phyloP scores from a whole-genome alignment of 1,140 invertebrate species.

The Euschistus heros region DNA sequence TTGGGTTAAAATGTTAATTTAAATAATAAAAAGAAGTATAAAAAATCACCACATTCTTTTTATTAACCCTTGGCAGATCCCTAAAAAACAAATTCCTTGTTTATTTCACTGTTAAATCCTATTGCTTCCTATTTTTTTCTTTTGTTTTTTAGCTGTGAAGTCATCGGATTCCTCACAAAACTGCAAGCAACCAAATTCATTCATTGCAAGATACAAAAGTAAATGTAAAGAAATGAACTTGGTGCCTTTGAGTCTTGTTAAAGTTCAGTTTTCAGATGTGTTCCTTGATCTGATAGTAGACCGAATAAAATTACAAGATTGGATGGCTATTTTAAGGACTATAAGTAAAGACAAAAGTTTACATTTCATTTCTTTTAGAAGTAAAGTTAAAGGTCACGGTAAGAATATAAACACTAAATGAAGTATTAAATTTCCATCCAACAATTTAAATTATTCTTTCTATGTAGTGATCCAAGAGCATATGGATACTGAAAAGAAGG shows the following conservation, averaged over 20 bases:
- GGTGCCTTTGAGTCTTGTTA: constrained; percentile 20
- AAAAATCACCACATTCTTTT: no score
- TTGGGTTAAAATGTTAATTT: no score
- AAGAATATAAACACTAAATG: background rate
- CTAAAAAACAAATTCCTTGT: no score
- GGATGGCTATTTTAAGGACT: constrained; percentile 54
- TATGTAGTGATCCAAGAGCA: constrained; percentile 30
- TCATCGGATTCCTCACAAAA: no score
- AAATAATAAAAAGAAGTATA: no score
- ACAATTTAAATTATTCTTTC: background rate
- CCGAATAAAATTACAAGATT: constrained; percentile 54
- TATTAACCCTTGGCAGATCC: no score
- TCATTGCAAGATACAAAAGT: constrained; percentile 8
- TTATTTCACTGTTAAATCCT: no score
- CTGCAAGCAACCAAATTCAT: background rate
- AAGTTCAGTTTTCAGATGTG: constrained; percentile 13
- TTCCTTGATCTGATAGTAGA: constrained; percentile 35
- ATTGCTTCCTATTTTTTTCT: no score
- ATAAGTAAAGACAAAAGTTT: constrained; percentile 50
- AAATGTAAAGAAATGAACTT: constrained; percentile 10
- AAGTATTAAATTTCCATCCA: background rate
- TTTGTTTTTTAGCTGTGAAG: no score
- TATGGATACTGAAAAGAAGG: constrained; percentile 30
- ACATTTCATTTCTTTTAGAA: constrained; percentile 43
- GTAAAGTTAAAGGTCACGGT: constrained; percentile 34